These are phyloP conservation scores for Melospiza melodia DNA, from an alignment of 2,113 vertebrate genomes.

Conservation along the genomic window DNA sequence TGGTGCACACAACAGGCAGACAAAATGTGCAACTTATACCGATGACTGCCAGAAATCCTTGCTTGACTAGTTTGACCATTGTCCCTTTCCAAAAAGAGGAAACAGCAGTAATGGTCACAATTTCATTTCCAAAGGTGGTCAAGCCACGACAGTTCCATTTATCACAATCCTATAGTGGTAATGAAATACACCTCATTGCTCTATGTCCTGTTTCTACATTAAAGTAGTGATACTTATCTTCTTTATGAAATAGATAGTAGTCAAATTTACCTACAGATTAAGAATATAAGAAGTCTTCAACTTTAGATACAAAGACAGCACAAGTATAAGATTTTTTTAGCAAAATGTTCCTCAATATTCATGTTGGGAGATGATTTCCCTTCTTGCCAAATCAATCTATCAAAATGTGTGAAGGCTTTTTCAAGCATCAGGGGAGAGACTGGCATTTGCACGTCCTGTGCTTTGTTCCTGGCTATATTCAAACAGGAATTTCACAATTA, in stretches of 20 bases:
- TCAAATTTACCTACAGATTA: neutral
- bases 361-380: neutral
- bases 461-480: neutral
- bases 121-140: neutral
- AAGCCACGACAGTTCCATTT: neutral
- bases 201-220: neutral
- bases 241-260: neutral
- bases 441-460: accelerated
- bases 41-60: neutral
- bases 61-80: neutral
- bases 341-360: neutral
- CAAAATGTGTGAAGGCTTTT: neutral
- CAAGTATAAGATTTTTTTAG: neutral
- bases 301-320: neutral
- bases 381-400: neutral
- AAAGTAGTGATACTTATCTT: neutral
- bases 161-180: neutral
- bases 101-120: neutral
- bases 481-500: neutral
- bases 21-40: neutral
- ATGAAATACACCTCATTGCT: neutral
- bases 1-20: neutral
- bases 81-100: neutral
- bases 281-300: neutral
- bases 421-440: neutral